Base-by-base conservation (phyloP, 2,888 invertebrate genomes). In the Callosobruchus maculatus region DNA sequence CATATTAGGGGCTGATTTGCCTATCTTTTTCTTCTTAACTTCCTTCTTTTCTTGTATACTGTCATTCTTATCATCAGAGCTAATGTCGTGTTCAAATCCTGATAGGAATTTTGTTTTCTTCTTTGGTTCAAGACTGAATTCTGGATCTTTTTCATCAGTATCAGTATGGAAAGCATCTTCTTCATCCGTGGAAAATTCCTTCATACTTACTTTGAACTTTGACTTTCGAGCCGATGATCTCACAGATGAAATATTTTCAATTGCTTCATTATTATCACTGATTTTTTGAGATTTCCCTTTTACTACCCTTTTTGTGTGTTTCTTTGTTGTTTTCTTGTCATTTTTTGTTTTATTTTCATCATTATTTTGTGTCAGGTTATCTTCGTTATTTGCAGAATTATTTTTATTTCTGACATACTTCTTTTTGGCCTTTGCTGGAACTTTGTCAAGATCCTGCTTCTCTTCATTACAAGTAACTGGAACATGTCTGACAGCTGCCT, bases 151-250 rank as follows among this genome's bases (percentile, higher is more conserved):
- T 20, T 76, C 78, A 74, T 83, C 82, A 67, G 80, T 80, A 75
- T 84, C 83, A 20, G 82, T 80, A 75, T 81, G 78, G 77, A 81
- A 83, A 3, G 82, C 80, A 78, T 84, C 84, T 74, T 81, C 81
- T 73, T 84, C 82, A 71, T 79, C 81, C 76, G 79, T 78, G 22
- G 79, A 80, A 30, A 80, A 77, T 79, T 85, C 83, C 71, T 81
- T 76, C 22, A 83, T 74, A 74, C 80, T 81, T 13, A 76, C 75
- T 75, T 80, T 80, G 0, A 76, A 75, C 77, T 79, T 83, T 22
- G 74, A 80, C 71, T 75, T 75, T 75, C 82, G 80, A 49, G 77
- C 71, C 21, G 81, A 82, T 78, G 78, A 79, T 78, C 80, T 77
- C 70, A 77, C 73, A 21, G 76, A 74, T 72, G 70, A 72, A 70